Evolutionary conservation across 1,140 invertebrate species (phyloP), one percentile per base, ranked within the genome.

Genomic region (Anoplolepis gracilipes): DNA sequence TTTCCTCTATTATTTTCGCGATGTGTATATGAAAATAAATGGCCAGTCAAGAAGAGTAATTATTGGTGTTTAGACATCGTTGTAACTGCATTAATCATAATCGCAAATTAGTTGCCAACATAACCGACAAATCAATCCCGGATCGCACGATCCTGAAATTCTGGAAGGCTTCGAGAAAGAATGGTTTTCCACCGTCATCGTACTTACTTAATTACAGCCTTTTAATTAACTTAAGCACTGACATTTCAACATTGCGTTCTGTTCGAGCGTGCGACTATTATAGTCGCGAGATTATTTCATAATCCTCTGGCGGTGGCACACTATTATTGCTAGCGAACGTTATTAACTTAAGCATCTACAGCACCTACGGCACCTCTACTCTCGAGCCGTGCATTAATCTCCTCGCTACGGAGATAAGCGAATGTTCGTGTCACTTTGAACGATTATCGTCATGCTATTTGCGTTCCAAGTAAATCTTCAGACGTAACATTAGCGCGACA

Each of bases 401-500:
- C 76, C 7, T 19, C 36, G 62, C 36, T n/a, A 49, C 39, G 28
- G 65, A 88, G 86, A 88, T 88, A 87, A 88, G 86, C 86, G 67
- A 87, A 78, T 59, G 87, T 75, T 53, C 79, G 67, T 69, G 86
- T 88, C 87, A 87, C 79, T 85, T 87, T 62, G 55, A 84, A 70
- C 79, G 72, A 85, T 86, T 78, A 73, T 87, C 72, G 76, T 64
- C 86, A 72, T 85, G 78, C 69, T 88, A 88, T 88, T 87, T 88
- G 84, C 86, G 75, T 87, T 81, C 55, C 75, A 65, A 87, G 84
- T 88, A 87, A 85, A 88, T 85, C 79, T 87, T 85, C 36, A 53
- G 84, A 84, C 64, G 69, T 76, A 69, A 62, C 55, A 76, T 88
- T 87, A 88, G 86, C 70, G 75, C 75, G 39, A 62, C 64, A 55